Evolutionary conservation across 2,113 vertebrate genomes (phyloP), one percentile per base, ranked within the genome.

Genomic region (Macquaria australasica): DNA sequence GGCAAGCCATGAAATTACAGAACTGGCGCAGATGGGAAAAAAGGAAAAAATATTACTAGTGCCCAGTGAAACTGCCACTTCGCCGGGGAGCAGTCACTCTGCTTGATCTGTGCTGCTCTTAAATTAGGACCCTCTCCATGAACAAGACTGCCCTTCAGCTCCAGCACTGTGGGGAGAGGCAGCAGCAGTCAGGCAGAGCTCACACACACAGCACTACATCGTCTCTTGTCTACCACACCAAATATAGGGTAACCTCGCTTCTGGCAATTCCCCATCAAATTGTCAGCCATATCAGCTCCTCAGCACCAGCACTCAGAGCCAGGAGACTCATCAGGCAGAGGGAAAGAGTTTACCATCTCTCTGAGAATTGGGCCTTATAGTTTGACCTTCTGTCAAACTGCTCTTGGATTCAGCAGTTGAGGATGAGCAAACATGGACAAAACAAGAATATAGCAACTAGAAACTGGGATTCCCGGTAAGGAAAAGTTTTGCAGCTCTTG

Each of bases 331-430:
- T 87, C 82, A 81, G 23, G 45, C 14, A 56, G 73, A 71, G 34
- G 80, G 53, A 63, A 70, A 43, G 51, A 60, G 77, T 71, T 87
- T 79, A 77, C 25, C 55, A 25, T 74, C 71, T 73, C 45, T 72
- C 51, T 41, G 77, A 77, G 84, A 82, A 79, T 25, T 67, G 76
- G 58, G 63, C 69, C 60, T 63, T 53, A 45, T 56, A 63, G 37
- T 84, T 77, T 88, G 64, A 86, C 83, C 84, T 73, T 59, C 55
- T 87, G 77, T 81, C 70, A 89, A 71, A 72, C 34, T 72, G 73
- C 64, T 70, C 48, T 28, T 63, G 63, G 23, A 78, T 87, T 78
- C 8, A 66, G 59, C 64, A 58, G 48, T 43, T 45, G 9, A 67
- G n/a, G 28, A 66, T 67, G 23, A 60, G 23, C 39, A 80, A 64